Evolutionary conservation across 2,797 vertebrate species (phyloP).

Genomic region (Microhierax caerulescens): DNA sequence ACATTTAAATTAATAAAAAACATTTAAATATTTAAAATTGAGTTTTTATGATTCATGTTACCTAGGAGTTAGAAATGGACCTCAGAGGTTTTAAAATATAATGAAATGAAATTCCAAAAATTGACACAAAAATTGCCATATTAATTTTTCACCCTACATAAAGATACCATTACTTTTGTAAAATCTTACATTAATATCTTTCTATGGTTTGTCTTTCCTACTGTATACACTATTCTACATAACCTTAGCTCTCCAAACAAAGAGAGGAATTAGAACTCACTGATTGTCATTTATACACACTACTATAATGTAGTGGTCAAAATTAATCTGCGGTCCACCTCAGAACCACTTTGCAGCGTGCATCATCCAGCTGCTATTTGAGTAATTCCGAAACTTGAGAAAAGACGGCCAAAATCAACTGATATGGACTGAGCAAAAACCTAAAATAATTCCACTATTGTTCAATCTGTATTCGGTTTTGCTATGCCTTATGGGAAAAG

Average conservation of each 20-base stretch:
- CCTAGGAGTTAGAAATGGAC: conserved; percentile 52
- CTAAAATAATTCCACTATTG: conserved; percentile 1
- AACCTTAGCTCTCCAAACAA: conserved; percentile 71
- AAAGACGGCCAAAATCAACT: conserved; percentile 78
- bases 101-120: conserved; percentile 57
- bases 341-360: conserved; percentile 67
- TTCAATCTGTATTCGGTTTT: conserved; percentile 34
- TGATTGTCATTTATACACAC: conserved; percentile 82
- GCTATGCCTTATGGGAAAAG: conserved; percentile 54
- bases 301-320: conserved; percentile 81
- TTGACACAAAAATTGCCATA: conserved; percentile 17
- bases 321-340: conserved; percentile 74
- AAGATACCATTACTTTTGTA: conserved; percentile 62
- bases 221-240: conserved; percentile 62
- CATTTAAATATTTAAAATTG: conserved; percentile 57
- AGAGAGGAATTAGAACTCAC: conserved; percentile 73
- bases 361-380: conserved; percentile 48
- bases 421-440: conserved; percentile 50
- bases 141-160: conserved; percentile 58
- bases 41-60: conserved; percentile 46
- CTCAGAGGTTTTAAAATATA: neutral
- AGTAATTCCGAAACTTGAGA: conserved; percentile 71
- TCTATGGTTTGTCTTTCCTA: conserved; percentile 69
- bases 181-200: conserved; percentile 63
- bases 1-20: conserved; percentile 48